Conservation (phyloP, 2,888 invertebrate genomes). For the Cheilosia vulpina region DNA sequence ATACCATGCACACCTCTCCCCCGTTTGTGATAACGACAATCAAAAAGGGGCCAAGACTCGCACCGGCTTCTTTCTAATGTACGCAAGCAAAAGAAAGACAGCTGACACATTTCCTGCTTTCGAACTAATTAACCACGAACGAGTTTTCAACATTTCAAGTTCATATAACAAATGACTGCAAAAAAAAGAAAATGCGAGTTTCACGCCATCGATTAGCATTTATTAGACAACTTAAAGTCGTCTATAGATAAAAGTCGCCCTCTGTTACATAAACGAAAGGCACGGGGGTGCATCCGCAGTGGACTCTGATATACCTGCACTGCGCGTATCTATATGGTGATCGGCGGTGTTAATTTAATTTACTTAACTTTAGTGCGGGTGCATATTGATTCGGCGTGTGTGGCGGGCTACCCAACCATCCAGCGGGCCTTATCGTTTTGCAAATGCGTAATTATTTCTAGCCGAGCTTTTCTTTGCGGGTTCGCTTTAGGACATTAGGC, state of each 20-base stretch:
- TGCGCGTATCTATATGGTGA: slow-evolving; percentile 5
- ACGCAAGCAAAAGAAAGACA: background rate
- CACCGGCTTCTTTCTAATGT: background rate
- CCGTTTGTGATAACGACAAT: background rate
- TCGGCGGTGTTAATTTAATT: slow-evolving; percentile 50
- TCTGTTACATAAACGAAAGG: slow-evolving; percentile 21
- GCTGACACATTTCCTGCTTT: slow-evolving; percentile 44
- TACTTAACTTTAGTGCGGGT: slow-evolving; percentile 26
- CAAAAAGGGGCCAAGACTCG: slow-evolving; percentile 3
- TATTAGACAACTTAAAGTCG: slow-evolving; percentile 23
- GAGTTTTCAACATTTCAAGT: slow-evolving; percentile 41
- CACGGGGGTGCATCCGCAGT: background rate
- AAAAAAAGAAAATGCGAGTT: slow-evolving; percentile 25
- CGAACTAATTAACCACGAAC: slow-evolving; percentile 28
- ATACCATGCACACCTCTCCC: background rate
- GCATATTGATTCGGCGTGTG: slow-evolving; percentile 10
- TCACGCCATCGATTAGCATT: slow-evolving; percentile 18
- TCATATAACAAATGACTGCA: slow-evolving; percentile 27
- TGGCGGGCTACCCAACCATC: background rate
- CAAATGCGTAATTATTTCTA: too few species aligned
- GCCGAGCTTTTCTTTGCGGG: background rate
- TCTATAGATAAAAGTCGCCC: slow-evolving; percentile 19
- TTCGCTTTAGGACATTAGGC: background rate
- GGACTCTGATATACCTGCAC: slow-evolving; percentile 27
- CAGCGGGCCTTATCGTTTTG: too few species aligned